Conservation (phyloP, 2,797 vertebrate species). For the Odontamblyopus rebecca region DNA sequence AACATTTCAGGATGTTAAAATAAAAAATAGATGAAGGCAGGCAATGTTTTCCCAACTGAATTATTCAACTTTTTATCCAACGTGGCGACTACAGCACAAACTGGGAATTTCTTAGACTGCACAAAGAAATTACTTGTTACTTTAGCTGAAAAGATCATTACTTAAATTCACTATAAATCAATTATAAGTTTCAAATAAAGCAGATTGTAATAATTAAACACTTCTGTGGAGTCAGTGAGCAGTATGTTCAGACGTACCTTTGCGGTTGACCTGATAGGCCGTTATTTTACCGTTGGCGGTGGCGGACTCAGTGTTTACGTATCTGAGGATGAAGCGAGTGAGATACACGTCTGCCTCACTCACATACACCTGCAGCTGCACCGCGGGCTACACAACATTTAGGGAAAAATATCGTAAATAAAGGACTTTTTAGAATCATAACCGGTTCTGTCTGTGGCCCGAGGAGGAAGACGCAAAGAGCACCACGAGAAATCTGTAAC, state of each 20-base stretch:
- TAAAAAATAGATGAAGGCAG: background rate
- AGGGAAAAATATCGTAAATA: background rate
- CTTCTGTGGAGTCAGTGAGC: background rate
- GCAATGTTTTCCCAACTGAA: no score
- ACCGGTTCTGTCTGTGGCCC: background rate
- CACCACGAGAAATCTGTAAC: constrained; percentile 5
- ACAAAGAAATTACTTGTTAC: no score
- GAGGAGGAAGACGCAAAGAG: background rate
- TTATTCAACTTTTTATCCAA: no score
- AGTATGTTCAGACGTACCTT: constrained; percentile 80
- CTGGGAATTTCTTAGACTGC: background rate
- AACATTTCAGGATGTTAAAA: background rate
- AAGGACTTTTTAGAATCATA: no score
- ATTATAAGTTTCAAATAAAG: background rate
- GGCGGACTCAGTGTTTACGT: constrained; percentile 82
- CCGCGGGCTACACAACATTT: constrained; percentile 73
- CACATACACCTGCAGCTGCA: constrained; percentile 86
- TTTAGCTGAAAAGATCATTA: no score
- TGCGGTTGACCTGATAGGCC: constrained; percentile 86
- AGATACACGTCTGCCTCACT: constrained; percentile 86
- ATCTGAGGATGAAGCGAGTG: constrained; percentile 89
- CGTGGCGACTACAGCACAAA: background rate
- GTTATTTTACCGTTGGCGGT: constrained; percentile 89
- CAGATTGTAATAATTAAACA: no score
- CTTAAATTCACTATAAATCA: no score